Base-by-base conservation (phyloP, 2,113 vertebrate genomes). In the Aleadryas rufinucha region DNA sequence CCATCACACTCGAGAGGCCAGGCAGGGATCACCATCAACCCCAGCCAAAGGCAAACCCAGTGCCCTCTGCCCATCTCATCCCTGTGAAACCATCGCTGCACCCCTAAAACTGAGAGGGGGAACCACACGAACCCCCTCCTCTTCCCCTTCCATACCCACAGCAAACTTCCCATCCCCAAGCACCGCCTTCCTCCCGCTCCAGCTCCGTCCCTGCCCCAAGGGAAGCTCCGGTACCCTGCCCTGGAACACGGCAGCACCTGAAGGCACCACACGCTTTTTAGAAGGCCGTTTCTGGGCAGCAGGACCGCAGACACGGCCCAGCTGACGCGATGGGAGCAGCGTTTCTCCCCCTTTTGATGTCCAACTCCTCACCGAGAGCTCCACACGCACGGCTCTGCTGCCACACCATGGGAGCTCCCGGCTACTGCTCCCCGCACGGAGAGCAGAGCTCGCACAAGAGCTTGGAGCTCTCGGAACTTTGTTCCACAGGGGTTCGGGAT, bases 361-460 rank as follows among this genome's bases (percentile, higher is more conserved):
- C 60, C 0, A 15, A 31, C 50, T 66, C 44, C 69, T 23, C 17
- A 16, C 31, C 2, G 22, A 0, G 2, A 8, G 92, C 27, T 93
- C 22, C 37, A 84, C 92, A 19, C 23, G 6, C 35, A 97, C 97
- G 54, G 77, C 97, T 95, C 97, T 98, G 87, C 97, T 98, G 98
- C 98, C 98, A 98, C 98, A 88, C 98, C 37, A 98, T 95, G 98
- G 98, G 97, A 95, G 39, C 94, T 70, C 5, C 3, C 7, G 84
- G 98, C 90, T 94, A 98, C 93, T 97, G 52, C 97, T 90, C 50
- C 74, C 81, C 7, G 2, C 74, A 22, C n/a, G n/a, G n/a, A n/a
- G n/a, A n/a, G n/a, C n/a, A n/a, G n/a, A n/a, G n/a, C n/a, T n/a
- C n/a, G n/a, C n/a, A n/a, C n/a, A n/a, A n/a, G 3, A 78, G 80